phyloP scores from a whole-genome alignment of 2,888 invertebrate genomes.

The Philopedon plagiatum region DNA sequence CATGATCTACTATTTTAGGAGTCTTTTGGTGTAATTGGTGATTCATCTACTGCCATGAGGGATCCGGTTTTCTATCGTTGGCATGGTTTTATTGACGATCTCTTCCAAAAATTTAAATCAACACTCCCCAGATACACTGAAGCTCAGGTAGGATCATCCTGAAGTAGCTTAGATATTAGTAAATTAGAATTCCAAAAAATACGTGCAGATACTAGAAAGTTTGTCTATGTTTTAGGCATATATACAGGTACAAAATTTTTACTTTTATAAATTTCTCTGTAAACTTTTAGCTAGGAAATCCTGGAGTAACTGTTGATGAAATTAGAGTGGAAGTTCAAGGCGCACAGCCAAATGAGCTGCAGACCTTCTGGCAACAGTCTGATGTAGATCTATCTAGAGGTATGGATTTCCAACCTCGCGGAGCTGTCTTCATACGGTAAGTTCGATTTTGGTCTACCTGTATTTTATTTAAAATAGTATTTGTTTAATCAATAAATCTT shows the following conservation, averaged over 20 bases:
- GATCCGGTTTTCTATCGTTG: slow-evolving; percentile 91
- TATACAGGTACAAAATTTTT: too few species aligned
- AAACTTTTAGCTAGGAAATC: slow-evolving; percentile 74
- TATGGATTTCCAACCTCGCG: slow-evolving; percentile 85
- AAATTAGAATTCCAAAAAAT: too few species aligned
- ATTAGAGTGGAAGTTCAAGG: slow-evolving; percentile 72
- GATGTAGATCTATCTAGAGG: slow-evolving; percentile 85
- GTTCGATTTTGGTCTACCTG: too few species aligned
- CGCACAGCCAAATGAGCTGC: slow-evolving; percentile 62
- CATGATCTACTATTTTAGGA: slow-evolving; percentile 69
- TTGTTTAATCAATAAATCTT: too few species aligned
- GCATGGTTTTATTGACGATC: slow-evolving; percentile 85
- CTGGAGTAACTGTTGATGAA: slow-evolving; percentile 75
- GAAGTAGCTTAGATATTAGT: too few species aligned
- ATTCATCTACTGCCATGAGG: slow-evolving; percentile 87
- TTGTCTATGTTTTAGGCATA: too few species aligned
- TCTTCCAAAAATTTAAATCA: slow-evolving; percentile 83
- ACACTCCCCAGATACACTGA: slow-evolving; percentile 77
- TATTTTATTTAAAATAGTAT: too few species aligned
- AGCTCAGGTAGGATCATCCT: slow-evolving; percentile 68
- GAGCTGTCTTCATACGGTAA: slow-evolving; percentile 71
- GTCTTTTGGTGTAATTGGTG: slow-evolving; percentile 86
- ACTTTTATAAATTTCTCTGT: not conserved
- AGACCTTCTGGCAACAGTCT: slow-evolving; percentile 85
- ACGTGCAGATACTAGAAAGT: too few species aligned